Evolutionary conservation across 1,140 invertebrate genomes (phyloP).

Genomic region (Platorchestia sp.): DNA sequence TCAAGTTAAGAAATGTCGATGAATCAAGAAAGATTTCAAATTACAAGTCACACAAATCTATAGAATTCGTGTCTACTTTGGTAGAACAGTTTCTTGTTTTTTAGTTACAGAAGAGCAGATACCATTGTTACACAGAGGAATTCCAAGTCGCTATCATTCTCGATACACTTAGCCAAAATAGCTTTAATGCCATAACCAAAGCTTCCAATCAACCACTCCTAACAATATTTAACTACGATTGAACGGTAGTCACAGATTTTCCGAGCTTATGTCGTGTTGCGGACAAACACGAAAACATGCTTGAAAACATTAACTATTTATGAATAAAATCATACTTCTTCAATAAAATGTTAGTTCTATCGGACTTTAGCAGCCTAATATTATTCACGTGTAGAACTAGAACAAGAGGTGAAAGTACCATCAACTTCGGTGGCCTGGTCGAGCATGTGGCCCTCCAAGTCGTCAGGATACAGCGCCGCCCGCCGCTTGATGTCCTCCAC

Average conservation of each 20-base stretch:
- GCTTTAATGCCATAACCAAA: too few species aligned
- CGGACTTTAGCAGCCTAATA: too few species aligned
- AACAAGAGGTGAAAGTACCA: slow-evolving; percentile 67
- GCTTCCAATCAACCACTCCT: neutral
- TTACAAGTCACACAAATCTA: too few species aligned
- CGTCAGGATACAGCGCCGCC: slow-evolving; percentile 72
- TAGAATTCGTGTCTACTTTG: too few species aligned
- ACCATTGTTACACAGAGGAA: neutral
- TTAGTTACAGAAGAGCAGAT: too few species aligned
- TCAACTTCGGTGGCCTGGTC: slow-evolving; percentile 71
- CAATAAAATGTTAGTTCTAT: too few species aligned
- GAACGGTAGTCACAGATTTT: neutral
- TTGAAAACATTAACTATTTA: neutral
- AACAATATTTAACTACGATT: neutral
- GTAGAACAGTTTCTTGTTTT: too few species aligned
- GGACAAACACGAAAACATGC: neutral
- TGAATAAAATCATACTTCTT: too few species aligned
- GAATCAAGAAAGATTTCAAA: too few species aligned
- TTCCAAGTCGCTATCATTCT: neutral
- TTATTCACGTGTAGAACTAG: neutral
- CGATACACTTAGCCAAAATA: neutral
- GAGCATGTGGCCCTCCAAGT: slow-evolving; percentile 69
- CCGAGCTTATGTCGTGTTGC: neutral
- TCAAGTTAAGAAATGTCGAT: too few species aligned
- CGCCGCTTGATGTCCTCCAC: slow-evolving; percentile 80